Percentiles rank a stretch among this genome's conserved stretches.
phyloP scores from a whole-genome alignment of 2,888 invertebrate species.

The Scaeva pyrastri region DNA sequence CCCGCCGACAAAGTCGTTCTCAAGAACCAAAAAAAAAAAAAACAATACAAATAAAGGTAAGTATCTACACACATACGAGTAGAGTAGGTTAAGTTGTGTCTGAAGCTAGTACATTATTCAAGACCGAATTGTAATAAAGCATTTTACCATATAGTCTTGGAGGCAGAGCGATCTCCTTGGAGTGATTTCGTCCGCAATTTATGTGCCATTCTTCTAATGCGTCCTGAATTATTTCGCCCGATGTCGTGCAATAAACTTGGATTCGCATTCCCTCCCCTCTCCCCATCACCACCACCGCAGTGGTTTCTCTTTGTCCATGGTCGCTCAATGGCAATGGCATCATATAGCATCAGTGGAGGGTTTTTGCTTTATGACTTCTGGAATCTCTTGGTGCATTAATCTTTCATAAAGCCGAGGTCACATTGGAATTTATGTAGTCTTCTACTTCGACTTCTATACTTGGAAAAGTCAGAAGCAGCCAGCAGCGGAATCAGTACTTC shows the following conservation, averaged over 20 bases:
- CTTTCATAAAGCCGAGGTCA: slow-evolving; percentile 74
- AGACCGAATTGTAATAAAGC: slow-evolving; percentile 78
- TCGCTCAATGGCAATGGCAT: not conserved
- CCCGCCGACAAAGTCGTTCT: not conserved
- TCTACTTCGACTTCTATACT: too few species aligned
- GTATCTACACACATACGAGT: not conserved
- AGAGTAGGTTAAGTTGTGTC: slow-evolving; percentile 77
- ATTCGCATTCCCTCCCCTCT: slow-evolving; percentile 46
- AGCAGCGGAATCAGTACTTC: slow-evolving; percentile 14
- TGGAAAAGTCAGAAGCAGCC: slow-evolving; percentile 14
- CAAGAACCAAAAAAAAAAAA: not conserved
- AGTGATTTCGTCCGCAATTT: slow-evolving; percentile 72
- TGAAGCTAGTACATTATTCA: slow-evolving; percentile 78
- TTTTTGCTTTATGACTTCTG: slow-evolving; percentile 75
- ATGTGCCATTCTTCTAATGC: slow-evolving; percentile 76
- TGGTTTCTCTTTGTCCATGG: slow-evolving; percentile 15
- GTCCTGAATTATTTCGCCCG: slow-evolving; percentile 74
- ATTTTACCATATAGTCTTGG: slow-evolving; percentile 77
- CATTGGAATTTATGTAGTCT: slow-evolving; percentile 73
- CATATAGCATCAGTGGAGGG: slow-evolving; percentile 39
- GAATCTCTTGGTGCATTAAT: slow-evolving; percentile 73
- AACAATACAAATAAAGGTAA: slow-evolving; percentile 58
- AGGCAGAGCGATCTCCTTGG: slow-evolving; percentile 68
- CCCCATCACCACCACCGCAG: too few species aligned
- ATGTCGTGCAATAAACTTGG: slow-evolving; percentile 72